Base-by-base conservation (phyloP, 2,113 vertebrate genomes). In the Perccottus glenii region DNA sequence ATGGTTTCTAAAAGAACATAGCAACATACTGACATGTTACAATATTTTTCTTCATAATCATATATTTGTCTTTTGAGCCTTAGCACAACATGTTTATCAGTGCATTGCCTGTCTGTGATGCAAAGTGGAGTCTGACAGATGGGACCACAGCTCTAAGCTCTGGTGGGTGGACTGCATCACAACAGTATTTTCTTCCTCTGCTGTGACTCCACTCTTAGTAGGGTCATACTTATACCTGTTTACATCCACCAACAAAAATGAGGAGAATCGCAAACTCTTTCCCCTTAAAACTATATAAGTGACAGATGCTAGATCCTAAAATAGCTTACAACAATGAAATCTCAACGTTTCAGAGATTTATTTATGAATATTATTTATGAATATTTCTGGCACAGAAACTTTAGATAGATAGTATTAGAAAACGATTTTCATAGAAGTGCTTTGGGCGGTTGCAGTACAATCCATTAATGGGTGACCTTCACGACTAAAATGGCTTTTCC, bases 161-260 rank as follows among this genome's bases (percentile, higher is more conserved):
- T 73, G 66, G 82, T 81, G 81, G 82, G 75, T 67, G 73, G 81
- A 80, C 70, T 11, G 51, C 77, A 82, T 87, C 87, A 85, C 67
- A 57, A 62, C 73, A 67, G 80, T 87, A 89, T 90, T 90, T 90
- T 85, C 69, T 64, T 77, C 64, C 76, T 45, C 74, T 42, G 78
- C 62, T 58, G 55, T 67, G 73, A 75, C 72, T 80, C 63, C 69
- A 73, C 32, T 19, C 50, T 19, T 48, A 67, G 40, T 65, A 51
- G 19, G 19, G 19, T 11, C 49, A 51, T 33, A 51, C 19, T 33
- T 11, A 15, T 48, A 15, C 5, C 14, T 48, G 46, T 15, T 27
- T 48, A 48, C 15, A 48, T 48, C 47, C 11, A 40, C 38, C 5
- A 2, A 40, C 38, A 40, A 2, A 5, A 40, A 8, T 48, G 49